phyloP scores from a whole-genome alignment of 2,113 vertebrate genomes.

The Chloroceryle aenea region DNA sequence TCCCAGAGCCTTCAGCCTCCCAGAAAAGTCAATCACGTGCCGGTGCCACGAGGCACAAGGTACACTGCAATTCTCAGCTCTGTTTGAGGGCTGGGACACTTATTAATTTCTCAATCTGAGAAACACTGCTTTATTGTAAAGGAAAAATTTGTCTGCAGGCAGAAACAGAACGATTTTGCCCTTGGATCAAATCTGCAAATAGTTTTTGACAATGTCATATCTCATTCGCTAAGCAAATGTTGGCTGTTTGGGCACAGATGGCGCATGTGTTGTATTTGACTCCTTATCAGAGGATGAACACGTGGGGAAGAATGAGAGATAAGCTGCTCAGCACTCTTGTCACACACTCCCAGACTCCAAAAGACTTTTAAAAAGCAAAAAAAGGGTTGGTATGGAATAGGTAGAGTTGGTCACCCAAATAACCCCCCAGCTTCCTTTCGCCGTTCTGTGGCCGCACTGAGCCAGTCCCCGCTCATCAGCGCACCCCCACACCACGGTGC shows the following conservation, averaged over 20 bases:
- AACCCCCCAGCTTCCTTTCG: neutral
- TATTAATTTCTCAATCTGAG: neutral
- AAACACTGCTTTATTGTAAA: neutral
- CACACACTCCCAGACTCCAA: neutral
- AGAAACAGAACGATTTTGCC: neutral
- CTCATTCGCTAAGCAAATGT: conserved; percentile 42
- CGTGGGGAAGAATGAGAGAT: neutral
- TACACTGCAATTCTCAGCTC: neutral
- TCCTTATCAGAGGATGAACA: conserved; percentile 54
- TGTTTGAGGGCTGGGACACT: neutral
- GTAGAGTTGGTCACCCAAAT: neutral
- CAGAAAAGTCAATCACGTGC: neutral
- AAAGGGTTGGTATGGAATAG: neutral
- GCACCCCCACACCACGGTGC: neutral
- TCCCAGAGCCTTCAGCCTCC: neutral
- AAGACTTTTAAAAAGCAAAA: conserved; percentile 57
- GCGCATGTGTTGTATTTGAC: neutral
- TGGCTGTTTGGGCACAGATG: conserved; percentile 26
- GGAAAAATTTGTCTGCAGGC: neutral
- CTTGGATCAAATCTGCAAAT: conserved; percentile 49
- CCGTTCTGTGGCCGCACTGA: rapidly evolving
- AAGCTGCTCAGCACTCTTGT: conserved; percentile 38
- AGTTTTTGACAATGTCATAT: conserved; percentile 44
- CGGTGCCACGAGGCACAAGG: neutral
- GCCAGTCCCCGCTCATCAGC: neutral